Base-by-base conservation (phyloP, 2,797 vertebrate species). In the Anabas testudineus region DNA sequence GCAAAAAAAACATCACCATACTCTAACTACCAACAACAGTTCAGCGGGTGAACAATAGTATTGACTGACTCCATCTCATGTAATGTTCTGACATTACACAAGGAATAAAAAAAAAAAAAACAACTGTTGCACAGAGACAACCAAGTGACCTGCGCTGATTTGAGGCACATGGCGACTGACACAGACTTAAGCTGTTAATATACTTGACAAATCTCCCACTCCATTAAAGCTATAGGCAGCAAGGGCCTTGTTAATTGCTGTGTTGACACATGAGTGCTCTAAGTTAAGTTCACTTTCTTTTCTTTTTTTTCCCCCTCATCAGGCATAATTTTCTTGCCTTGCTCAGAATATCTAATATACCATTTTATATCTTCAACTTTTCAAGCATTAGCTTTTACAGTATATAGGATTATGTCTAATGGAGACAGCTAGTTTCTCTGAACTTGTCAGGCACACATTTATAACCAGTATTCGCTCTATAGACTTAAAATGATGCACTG, bases 121-220 rank as follows among this genome's bases (percentile, higher is more conserved):
- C 64, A 54, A 72, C 53, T 30, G 30, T 61, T 48, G 45, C 52
- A 74, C 28, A 61, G 55, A 66, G 36, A 67, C 58, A 49, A 62
- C 45, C 14, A 48, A 78, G 48, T 52, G 61, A 73, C 59, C 46
- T 2, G 15, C 66, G 52, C 32, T 46, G 66, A 78, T 57, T 39
- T 16, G 51, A 51, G 19, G 19, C n/a, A 52, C 47, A 15, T n/a
- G 3, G 48, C 45, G 45, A 67, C 46, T 91, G 92, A 93, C 78
- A 89, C 37, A 84, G 48, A 88, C 80, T 91, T 91, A 88, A 91
- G 88, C 83, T 86, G 85, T 90, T 91, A 91, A 91, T 91, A 83
- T 68, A 61, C 84, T 86, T 92, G 91, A 93, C 90, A 93, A 92
- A 93, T 93, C 87, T 89, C 90, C 82, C 10, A 54, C 88, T 89